Percentiles rank a stretch among this genome's conserved stretches.
phyloP scores from a whole-genome alignment of 1,140 invertebrate species.

The Bombus cullumanus region DNA sequence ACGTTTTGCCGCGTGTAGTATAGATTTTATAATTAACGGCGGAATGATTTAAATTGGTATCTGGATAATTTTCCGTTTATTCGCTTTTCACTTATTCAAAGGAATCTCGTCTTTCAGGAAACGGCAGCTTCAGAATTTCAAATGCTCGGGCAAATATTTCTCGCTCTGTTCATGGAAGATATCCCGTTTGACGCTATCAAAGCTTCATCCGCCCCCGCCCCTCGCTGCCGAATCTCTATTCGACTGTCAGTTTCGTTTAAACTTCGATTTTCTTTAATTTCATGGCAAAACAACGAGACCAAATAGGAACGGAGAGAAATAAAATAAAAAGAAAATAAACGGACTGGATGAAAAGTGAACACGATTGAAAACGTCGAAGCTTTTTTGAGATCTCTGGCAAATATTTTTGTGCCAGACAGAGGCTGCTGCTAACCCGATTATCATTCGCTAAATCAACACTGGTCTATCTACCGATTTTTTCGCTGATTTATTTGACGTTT shows the following conservation, averaged over 20 bases:
- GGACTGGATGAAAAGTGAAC: no score
- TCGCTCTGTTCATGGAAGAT: neutral
- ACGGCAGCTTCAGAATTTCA: neutral
- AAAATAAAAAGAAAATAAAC: neutral
- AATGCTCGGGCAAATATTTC: neutral
- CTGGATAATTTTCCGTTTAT: neutral
- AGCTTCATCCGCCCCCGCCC: no score
- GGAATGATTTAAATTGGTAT: neutral
- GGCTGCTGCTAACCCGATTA: slow-evolving; percentile 47
- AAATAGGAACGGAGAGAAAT: neutral
- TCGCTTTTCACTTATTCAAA: neutral
- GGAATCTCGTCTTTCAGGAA: neutral
- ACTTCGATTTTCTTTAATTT: neutral
- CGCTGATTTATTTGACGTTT: neutral
- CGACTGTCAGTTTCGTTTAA: neutral
- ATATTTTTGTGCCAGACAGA: slow-evolving; percentile 46
- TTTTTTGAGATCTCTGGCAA: slow-evolving; percentile 5
- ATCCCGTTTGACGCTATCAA: neutral
- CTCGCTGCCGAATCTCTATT: neutral
- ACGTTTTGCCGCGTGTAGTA: no score
- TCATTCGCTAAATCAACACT: slow-evolving; percentile 49
- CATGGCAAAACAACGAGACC: neutral
- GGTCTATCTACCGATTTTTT: slow-evolving; percentile 8
- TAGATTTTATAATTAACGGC: no score
- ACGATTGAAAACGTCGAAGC: neutral